Evolutionary conservation across 2,888 invertebrate species (phyloP).

Genomic region (Diarsia brunnea): DNA sequence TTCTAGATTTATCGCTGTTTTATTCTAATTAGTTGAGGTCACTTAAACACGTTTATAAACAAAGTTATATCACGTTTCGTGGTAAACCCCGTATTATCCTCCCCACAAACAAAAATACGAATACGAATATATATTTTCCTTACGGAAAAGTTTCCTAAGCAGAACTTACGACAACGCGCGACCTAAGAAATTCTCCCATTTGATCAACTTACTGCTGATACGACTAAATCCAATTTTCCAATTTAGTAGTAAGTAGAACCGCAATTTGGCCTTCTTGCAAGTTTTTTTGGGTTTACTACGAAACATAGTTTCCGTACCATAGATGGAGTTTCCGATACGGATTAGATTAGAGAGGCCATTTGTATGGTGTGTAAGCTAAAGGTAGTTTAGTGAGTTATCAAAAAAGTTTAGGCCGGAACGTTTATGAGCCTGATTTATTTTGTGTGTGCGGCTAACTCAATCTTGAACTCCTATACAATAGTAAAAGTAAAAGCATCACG

Average conservation of each 20-base stretch:
- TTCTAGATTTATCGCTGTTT: not conserved
- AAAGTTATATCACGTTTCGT: slow-evolving; percentile 2
- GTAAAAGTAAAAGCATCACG: not conserved
- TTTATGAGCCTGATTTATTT: not conserved
- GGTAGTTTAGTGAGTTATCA: slow-evolving; percentile 16
- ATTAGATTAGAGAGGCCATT: slow-evolving; percentile 36
- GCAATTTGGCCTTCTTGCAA: slow-evolving; percentile 51
- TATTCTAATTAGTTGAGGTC: slow-evolving; percentile 19
- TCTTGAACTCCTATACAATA: not conserved
- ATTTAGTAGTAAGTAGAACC: slow-evolving; percentile 38
- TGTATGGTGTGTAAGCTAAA: slow-evolving; percentile 11
- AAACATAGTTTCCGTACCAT: slow-evolving; percentile 48
- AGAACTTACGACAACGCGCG: slow-evolving; percentile 12
- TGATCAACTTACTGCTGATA: slow-evolving; percentile 46
- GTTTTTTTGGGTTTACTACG: slow-evolving; percentile 39
- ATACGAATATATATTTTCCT: slow-evolving; percentile 25
- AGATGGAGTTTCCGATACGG: slow-evolving; percentile 48
- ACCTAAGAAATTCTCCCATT: slow-evolving; percentile 37
- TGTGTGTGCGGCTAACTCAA: not conserved
- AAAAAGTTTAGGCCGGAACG: not conserved
- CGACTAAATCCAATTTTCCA: slow-evolving; percentile 58
- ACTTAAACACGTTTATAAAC: not conserved
- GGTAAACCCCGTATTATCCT: slow-evolving; percentile 15
- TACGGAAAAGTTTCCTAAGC: slow-evolving; percentile 15
- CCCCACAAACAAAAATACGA: not conserved